Base-by-base conservation (phyloP, 2,888 invertebrate genomes). In the Agriopis aurantiaria region DNA sequence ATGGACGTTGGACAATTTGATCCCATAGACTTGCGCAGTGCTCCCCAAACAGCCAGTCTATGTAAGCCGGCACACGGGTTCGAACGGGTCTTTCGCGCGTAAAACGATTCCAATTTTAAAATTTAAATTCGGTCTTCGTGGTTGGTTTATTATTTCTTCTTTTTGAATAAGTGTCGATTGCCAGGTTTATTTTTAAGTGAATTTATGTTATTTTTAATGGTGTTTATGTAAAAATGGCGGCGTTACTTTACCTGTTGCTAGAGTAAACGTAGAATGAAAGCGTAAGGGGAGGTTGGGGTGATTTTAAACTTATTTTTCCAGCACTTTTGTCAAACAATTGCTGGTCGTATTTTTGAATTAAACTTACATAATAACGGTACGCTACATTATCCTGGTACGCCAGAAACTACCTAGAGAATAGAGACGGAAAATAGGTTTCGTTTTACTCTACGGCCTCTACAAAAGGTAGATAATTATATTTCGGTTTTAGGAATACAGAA, bases 1-100 rank as follows among this genome's bases (percentile, higher is more conserved):
- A 60, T 87, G 85, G 91, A 70, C 74, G 59, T 53, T 71, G 75
- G 80, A 88, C 85, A 85, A 82, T 85, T 85, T 84, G 80, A 78
- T 76, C 59, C 53, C 76, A 61, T 68, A 85, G 81, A 86, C 93
- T 90, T 93, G 92, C 92, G 92, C 91, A 81, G 71, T 78, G 62
- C 69, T 68, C 65, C 72, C 53, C 72, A 66, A 71, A n/a, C 48
- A 53, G 71, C 78, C 88, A 92, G 91, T 92, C 78, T 76, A 74
- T 80, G 76, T 74, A 78, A 75, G 76, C 87, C 86, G 85, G 86
- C 78, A 79, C 69, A 58, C 71, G 73, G 68, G 76, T 66, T 45
- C 79, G 79, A 82, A 89, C 91, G 91, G 82, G 74, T 78, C 75
- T 55, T 48, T 8, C 57, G 48, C 69, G 58, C 43, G 43, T n/a